Evolutionary conservation across 1,140 invertebrate genomes (phyloP).

Genomic region (Protaetia brevitarsis): DNA sequence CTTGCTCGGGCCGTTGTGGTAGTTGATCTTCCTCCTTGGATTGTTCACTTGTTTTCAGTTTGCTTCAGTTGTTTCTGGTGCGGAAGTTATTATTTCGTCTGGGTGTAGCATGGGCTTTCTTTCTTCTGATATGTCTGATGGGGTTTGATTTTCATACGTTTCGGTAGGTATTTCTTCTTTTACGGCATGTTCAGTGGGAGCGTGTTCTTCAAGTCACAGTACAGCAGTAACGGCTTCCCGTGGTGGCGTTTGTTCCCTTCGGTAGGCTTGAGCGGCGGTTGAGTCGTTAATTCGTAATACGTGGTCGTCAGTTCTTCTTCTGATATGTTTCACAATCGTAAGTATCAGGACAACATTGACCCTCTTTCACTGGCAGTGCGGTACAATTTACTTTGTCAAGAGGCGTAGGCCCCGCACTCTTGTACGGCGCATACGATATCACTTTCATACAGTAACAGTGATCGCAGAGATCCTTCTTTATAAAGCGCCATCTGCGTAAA

Average conservation of each 20-base stretch:
- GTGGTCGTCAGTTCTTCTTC: conserved; percentile 43
- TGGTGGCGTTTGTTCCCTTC: conserved; percentile 7
- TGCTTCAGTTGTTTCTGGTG: conserved; percentile 5
- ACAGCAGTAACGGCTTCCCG: conserved; percentile 19
- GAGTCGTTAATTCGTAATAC: conserved; percentile 25
- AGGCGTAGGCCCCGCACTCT: conserved; percentile 78
- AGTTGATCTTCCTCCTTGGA: background rate
- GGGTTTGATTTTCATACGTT: conserved; percentile 1
- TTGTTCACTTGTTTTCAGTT: background rate
- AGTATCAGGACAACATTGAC: conserved; percentile 84
- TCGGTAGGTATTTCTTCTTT: conserved; percentile 18
- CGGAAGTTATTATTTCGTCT: conserved; percentile 4
- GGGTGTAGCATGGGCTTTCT: conserved; percentile 10
- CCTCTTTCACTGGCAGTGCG: conserved; percentile 69
- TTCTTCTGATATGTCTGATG: conserved; percentile 12
- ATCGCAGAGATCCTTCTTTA: conserved; percentile 76
- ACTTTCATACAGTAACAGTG: conserved; percentile 90
- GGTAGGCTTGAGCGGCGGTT: background rate
- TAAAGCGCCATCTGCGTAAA: conserved; percentile 77
- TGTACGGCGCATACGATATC: conserved; percentile 90
- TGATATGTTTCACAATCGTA: conserved; percentile 77
- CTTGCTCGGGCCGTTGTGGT: conserved; percentile 23
- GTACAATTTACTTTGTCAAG: conserved; percentile 78
- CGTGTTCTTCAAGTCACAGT: background rate
- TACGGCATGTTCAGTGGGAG: background rate